A percentile compares a stretch with the other conserved stretches of the same genome.
Evolutionary conservation across 1,140 invertebrate species (phyloP).

Genomic region (Papilio aristodemus): DNA sequence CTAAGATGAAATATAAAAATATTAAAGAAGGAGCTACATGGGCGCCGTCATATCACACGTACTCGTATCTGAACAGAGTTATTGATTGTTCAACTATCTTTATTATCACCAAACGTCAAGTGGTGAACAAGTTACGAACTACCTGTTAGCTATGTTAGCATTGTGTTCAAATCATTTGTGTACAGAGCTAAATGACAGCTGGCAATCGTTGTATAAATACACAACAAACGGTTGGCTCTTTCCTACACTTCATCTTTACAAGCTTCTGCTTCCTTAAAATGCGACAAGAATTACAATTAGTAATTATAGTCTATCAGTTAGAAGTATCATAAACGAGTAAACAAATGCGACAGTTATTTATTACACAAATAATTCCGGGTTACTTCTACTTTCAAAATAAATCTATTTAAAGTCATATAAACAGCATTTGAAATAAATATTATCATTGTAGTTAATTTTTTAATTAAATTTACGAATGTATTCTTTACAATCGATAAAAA

Average conservation of each 20-base stretch:
- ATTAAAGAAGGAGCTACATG: not conserved
- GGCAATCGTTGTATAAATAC: not conserved
- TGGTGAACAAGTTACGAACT: not conserved
- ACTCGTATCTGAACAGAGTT: not conserved
- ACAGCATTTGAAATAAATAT: too few species aligned
- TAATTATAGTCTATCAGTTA: not conserved
- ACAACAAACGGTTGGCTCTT: not conserved
- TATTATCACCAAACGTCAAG: conserved; percentile 9
- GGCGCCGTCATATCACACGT: not conserved
- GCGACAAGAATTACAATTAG: not conserved
- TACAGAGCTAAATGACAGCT: not conserved
- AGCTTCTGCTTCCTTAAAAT: not conserved
- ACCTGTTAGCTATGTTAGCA: not conserved
- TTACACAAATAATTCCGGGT: too few species aligned
- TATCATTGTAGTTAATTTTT: too few species aligned
- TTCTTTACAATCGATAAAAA: too few species aligned
- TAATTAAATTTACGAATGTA: too few species aligned
- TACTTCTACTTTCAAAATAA: too few species aligned
- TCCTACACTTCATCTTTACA: not conserved
- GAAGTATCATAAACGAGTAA: not conserved
- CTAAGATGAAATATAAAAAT: too few species aligned
- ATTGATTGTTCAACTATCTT: not conserved
- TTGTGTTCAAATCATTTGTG: conserved; percentile 11
- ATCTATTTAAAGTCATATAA: too few species aligned
- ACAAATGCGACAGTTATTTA: not conserved